Base-by-base conservation (phyloP, 2,113 vertebrate species). In the Cyanoderma ruficeps region DNA sequence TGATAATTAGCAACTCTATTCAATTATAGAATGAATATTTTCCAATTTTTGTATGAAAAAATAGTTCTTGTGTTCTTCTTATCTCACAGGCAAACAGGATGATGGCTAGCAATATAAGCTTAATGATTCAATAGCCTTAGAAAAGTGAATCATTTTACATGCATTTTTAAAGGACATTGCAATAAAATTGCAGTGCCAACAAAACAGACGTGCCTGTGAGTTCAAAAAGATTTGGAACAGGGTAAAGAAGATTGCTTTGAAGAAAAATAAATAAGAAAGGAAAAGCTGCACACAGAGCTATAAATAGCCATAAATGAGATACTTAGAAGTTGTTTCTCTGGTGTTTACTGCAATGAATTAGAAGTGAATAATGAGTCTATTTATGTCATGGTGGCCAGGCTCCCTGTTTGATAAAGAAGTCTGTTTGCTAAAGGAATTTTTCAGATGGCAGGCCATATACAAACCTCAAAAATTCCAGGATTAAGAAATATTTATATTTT, bases 321-420 rank as follows among this genome's bases (percentile, higher is more conserved):
- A 56, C 52, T 96, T 82, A 59, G 50, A 89, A 71, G 70, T 53
- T 69, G 30, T 55, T 87, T 89, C 33, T 93, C 89, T 87, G 75
- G 47, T 87, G 44, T 94, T 94, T 86, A 64, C 52, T 76, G 74
- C 61, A 72, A 56, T 77, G 80, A 89, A 68, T 90, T 84, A 74
- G 42, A 21, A 79, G 39, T 84, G 53, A 91, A 93, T 89, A 93
- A 89, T 80, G 59, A 71, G 7, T 60, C 61, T 85, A 65, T 91
- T 94, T 94, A 84, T 80, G 33, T 80, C 21, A 3, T 39, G 21
- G 41, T 91, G 35, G 50, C 33, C 35, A 88, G 49, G 20, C 46
- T 87, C 13, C 30, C 50, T 87, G 56, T 50, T 72, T 74, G 19
- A 18, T 39, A 60, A 25, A 49, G 17, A 83, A 63, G 44, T 65